Percentiles rank a stretch among this genome's conserved stretches.
These are phyloP conservation scores for Mycalesis mineus DNA, from an alignment of 2,888 invertebrate genomes.

Conservation along the genomic window DNA sequence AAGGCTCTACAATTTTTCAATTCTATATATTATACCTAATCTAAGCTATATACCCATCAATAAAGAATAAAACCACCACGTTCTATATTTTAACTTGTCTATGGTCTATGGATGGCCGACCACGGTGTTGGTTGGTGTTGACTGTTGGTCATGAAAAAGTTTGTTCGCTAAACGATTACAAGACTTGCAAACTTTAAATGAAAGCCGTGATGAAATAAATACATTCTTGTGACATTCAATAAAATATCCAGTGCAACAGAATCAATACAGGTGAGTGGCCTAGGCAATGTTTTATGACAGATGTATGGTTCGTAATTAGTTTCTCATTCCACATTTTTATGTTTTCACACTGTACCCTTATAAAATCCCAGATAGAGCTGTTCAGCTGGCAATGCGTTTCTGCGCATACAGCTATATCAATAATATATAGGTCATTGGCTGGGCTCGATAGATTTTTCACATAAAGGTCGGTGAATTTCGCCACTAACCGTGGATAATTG, in stretches of 20 bases:
- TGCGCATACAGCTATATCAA: conserved; percentile 49
- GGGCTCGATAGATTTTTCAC: conserved; percentile 38
- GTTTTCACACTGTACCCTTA: conserved; percentile 56
- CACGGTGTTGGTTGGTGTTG: conserved; percentile 48
- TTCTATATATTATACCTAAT: no score
- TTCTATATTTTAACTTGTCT: no score
- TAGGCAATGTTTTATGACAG: conserved; percentile 34
- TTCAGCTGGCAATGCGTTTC: conserved; percentile 51
- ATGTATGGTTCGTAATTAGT: conserved; percentile 60
- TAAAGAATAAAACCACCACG: no score
- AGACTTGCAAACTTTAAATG: conserved; percentile 44
- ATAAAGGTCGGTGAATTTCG: conserved; percentile 56
- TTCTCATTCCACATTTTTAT: conserved; percentile 60
- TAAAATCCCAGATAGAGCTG: conserved; percentile 51
- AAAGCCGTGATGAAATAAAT: conserved; percentile 47
- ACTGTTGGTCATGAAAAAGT: conserved; percentile 41
- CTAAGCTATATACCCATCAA: no score
- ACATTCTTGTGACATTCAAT: conserved; percentile 19
- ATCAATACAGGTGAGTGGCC: conserved; percentile 21
- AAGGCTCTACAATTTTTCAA: no score
- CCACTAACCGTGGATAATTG: conserved; percentile 43
- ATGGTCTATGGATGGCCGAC: conserved; percentile 38
- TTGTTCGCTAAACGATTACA: conserved; percentile 53
- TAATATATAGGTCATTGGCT: conserved; percentile 41
- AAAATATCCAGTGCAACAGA: conserved; percentile 25